A percentile compares a stretch with the other conserved stretches of the same genome.
Conservation (phyloP, 2,113 vertebrate species). For the Lophochroa leadbeateri region DNA sequence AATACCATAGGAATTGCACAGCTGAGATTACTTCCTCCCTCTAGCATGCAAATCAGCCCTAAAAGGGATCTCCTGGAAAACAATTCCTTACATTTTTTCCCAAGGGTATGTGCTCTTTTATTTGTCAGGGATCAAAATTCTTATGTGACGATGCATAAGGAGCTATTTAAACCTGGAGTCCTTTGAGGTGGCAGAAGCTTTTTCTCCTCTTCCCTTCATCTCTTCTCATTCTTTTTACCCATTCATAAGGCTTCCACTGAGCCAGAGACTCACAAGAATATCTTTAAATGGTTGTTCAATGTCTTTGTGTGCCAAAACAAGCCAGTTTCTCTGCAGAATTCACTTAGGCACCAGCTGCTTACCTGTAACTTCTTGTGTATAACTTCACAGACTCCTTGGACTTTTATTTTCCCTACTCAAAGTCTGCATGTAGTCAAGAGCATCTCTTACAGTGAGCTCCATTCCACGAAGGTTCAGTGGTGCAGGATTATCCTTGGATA, state of each 20-base stretch:
- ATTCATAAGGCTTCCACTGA: background rate
- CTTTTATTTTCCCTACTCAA: background rate
- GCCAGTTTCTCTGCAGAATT: background rate
- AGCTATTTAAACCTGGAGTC: background rate
- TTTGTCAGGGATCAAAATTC: background rate
- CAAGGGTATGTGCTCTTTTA: background rate
- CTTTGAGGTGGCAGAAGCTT: background rate
- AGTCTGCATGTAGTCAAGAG: background rate
- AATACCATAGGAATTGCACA: constrained; percentile 33
- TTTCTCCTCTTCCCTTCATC: background rate
- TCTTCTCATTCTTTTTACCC: background rate
- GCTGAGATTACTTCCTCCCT: background rate
- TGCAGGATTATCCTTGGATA: background rate
- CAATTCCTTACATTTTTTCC: constrained; percentile 36
- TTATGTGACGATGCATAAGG: background rate
- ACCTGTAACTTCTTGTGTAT: background rate
- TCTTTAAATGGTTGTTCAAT: background rate
- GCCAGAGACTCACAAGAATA: background rate
- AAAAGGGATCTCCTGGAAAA: constrained; percentile 15
- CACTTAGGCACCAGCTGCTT: background rate
- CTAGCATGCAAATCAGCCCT: constrained; percentile 3
- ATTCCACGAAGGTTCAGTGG: background rate
- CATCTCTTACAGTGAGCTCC: background rate
- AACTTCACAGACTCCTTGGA: background rate
- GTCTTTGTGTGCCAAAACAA: background rate